Evolutionary conservation across 2,888 invertebrate genomes (phyloP).

Genomic region (Parapristionchus giblindavisi): DNA sequence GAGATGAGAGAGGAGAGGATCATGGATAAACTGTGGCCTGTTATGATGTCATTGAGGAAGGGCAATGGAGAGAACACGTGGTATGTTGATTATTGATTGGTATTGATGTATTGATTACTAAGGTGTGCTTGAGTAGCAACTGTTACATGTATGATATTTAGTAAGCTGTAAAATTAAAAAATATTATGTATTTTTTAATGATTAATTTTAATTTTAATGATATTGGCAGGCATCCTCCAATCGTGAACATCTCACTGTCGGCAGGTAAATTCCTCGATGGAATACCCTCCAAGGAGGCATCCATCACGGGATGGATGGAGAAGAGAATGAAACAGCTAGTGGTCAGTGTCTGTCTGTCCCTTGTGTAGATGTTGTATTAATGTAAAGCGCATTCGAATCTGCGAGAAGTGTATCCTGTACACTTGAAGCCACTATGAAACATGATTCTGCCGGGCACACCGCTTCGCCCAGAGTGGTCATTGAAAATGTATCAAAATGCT

Average conservation of each 20-base stretch:
- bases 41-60: slow-evolving; percentile 12
- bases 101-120: background rate
- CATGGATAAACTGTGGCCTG: slow-evolving; percentile 17
- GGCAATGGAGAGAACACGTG: background rate
- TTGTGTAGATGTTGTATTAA: too few relatives aligned
- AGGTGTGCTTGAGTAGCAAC: too few relatives aligned
- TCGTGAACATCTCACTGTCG: slow-evolving; percentile 46
- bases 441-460: too few relatives aligned
- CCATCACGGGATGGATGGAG: slow-evolving; percentile 44
- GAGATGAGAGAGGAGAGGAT: slow-evolving; percentile 1
- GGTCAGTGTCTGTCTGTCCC: too few relatives aligned
- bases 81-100: background rate
- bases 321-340: slow-evolving; percentile 17
- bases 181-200: background rate
- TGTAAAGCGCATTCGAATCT: too few relatives aligned
- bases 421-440: too few relatives aligned
- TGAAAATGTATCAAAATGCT: too few relatives aligned
- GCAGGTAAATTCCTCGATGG: slow-evolving; percentile 49
- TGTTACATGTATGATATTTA: too few relatives aligned
- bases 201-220: too few relatives aligned
- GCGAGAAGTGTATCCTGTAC: too few relatives aligned
- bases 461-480: too few relatives aligned
- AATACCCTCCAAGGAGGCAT: slow-evolving; percentile 39
- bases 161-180: too few relatives aligned
- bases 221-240: slow-evolving; percentile 46